Percentiles rank a stretch among this genome's conserved stretches.
phyloP scores from a whole-genome alignment of 1,140 invertebrate genomes.

The Achatina immaculata region DNA sequence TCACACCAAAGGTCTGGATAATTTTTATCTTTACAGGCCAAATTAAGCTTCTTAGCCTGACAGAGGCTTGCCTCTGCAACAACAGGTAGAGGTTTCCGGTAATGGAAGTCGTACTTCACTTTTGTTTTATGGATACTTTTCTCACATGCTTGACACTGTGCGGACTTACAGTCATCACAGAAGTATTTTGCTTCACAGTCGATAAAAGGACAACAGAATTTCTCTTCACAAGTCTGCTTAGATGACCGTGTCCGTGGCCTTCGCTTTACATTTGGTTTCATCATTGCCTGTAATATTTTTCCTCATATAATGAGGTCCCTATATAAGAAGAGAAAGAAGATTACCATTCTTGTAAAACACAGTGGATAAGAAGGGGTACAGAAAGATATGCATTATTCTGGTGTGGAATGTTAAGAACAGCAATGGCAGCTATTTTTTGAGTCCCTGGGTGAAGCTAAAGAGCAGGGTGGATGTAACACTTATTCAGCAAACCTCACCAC shows the following conservation, averaged over 20 bases:
- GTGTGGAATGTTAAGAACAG: too few relatives aligned
- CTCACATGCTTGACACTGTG: constrained; percentile 70
- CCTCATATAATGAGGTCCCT: too few relatives aligned
- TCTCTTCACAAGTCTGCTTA: constrained; percentile 62
- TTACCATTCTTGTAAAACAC: too few relatives aligned
- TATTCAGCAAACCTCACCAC: too few relatives aligned
- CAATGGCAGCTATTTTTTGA: too few relatives aligned
- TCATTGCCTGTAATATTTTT: too few relatives aligned
- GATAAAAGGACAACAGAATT: constrained; percentile 60
- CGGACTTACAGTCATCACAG: constrained; percentile 68
- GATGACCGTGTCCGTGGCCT: constrained; percentile 54
- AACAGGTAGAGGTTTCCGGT: constrained; percentile 56
- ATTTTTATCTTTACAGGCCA: constrained; percentile 64
- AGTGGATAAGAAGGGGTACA: too few relatives aligned
- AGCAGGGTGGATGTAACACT: too few relatives aligned
- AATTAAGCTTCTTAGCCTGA: constrained; percentile 49
- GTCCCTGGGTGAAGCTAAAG: too few relatives aligned
- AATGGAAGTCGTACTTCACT: constrained; percentile 64
- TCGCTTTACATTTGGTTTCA: constrained; percentile 37
- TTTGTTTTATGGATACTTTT: constrained; percentile 66
- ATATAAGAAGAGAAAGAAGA: too few relatives aligned
- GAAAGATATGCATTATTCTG: too few relatives aligned
- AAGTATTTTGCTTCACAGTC: constrained; percentile 59
- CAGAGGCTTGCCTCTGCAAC: constrained; percentile 59
- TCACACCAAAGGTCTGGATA: constrained; percentile 69